A percentile compares a stretch with the other conserved stretches of the same genome.
phyloP scores from a whole-genome alignment of 2,797 vertebrate genomes.

The Xerus rutilus region DNA sequence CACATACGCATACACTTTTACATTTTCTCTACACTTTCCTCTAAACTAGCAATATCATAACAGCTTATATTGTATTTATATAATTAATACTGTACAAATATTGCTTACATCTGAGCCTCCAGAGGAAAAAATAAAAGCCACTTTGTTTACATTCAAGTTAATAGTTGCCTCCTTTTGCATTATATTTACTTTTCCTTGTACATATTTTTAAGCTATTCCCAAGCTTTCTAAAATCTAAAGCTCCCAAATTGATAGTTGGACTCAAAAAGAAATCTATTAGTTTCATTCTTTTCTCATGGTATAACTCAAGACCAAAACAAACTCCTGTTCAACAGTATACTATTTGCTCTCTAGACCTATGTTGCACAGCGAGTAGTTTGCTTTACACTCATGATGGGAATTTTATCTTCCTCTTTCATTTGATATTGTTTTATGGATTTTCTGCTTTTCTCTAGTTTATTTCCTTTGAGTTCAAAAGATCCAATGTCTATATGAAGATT shows the following conservation, averaged over 20 bases:
- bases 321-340: neutral
- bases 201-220: neutral
- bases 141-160: neutral
- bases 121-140: neutral
- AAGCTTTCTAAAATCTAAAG: neutral
- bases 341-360: neutral
- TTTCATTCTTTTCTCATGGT: neutral
- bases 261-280: neutral
- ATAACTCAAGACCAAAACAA: neutral
- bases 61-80: neutral
- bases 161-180: neutral
- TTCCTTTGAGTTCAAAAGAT: neutral
- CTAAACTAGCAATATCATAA: neutral
- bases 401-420: neutral
- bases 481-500: neutral
- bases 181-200: neutral
- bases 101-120: neutral
- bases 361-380: neutral
- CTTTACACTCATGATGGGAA: neutral
- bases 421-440: neutral
- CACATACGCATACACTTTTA: neutral
- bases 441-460: neutral
- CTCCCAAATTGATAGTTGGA: neutral
- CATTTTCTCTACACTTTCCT: neutral
- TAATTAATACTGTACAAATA: neutral